Evolutionary conservation across 53 echinoderm and acorn worm genomes (phyloP), one percentile per base, ranked within the genome.

Genomic region (Holothuria leucospilota): DNA sequence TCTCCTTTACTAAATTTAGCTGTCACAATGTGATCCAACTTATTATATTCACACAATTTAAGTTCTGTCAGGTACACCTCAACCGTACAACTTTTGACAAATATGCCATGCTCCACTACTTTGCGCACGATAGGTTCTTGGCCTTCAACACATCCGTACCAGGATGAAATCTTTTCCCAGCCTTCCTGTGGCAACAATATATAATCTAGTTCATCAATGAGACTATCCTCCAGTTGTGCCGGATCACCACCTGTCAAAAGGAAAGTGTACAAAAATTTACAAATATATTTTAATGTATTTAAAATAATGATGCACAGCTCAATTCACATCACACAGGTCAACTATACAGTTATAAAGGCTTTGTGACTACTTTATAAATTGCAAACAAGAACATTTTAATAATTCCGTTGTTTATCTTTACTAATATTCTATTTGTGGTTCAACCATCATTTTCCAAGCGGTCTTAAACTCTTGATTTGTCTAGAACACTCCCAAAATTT

Each of bases 51-150:
- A 51, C 94, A 94, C 39, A 99, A 86, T 68, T 95, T 99, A 38
- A 99, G 88, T 67, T 99, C 99, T 93, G 94, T 99, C 39, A 99
- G 88, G 78, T 99, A 99, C 69, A 99, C 99, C 88, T 99, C 99
- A 29, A 99, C 99, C 77, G 95, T 99, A 46, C 95, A 99, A 62
- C 95, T 93, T 63, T 99, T 99, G 51, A 99, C 95, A 87, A 95
- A 99, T 92, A 99, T 95, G 20, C 99, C 99, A 81, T 95, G 92
- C 74, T 99, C 99, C 26, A 99, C 95, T 46, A 99, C 99, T 77
- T 99, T 94, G 61, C 99, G 91, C 14, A 65, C 84, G n/a, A 99
- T 91, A n/a, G 92, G 85, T 20, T 92, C 89, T 59, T 95, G 93
- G 53, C 80, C 61, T 13, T 88, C 89, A 1, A 62, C 56, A 20